These are phyloP conservation scores for Sterna hirundo DNA, from an alignment of 2,113 vertebrate genomes.

Conservation along the genomic window DNA sequence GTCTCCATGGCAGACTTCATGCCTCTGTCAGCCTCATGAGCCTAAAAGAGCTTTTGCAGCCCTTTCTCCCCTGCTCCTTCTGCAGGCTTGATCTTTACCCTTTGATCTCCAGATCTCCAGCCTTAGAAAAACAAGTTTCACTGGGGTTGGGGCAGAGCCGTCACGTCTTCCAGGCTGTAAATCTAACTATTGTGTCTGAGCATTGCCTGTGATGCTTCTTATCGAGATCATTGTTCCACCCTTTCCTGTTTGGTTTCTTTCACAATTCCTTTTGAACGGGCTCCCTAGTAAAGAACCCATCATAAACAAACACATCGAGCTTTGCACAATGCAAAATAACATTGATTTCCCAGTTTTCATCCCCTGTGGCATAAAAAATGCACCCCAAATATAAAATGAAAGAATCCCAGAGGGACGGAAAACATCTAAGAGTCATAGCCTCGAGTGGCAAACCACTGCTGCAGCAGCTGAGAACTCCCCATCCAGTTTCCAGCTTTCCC, in stretches of 20 bases:
- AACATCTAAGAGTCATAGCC: background rate
- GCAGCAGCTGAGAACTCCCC: background rate
- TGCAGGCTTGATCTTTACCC: slow-evolving; percentile 30
- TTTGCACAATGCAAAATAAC: slow-evolving; percentile 47
- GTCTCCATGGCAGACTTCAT: background rate
- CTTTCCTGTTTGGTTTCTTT: slow-evolving; percentile 70
- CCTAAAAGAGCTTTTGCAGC: background rate
- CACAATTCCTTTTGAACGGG: slow-evolving; percentile 60
- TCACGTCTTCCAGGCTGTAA: slow-evolving; percentile 57
- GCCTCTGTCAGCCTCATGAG: background rate
- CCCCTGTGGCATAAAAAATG: background rate
- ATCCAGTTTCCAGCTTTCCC: background rate
- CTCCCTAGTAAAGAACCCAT: slow-evolving; percentile 31
- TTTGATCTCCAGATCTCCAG: slow-evolving; percentile 56
- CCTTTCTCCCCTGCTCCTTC: background rate
- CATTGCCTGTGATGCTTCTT: slow-evolving; percentile 56
- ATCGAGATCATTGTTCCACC: slow-evolving; percentile 61
- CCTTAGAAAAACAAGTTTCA: slow-evolving; percentile 47
- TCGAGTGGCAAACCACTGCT: background rate
- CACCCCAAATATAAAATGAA: slow-evolving; percentile 36
- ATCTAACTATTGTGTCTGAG: slow-evolving; percentile 62
- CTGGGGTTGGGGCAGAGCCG: background rate
- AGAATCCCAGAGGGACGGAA: background rate
- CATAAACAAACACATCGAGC: slow-evolving; percentile 52
- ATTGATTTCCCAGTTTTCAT: slow-evolving; percentile 53